These are phyloP conservation scores for Neogobius melanostomus DNA, from an alignment of 2,113 vertebrate genomes.

Conservation along the genomic window DNA sequence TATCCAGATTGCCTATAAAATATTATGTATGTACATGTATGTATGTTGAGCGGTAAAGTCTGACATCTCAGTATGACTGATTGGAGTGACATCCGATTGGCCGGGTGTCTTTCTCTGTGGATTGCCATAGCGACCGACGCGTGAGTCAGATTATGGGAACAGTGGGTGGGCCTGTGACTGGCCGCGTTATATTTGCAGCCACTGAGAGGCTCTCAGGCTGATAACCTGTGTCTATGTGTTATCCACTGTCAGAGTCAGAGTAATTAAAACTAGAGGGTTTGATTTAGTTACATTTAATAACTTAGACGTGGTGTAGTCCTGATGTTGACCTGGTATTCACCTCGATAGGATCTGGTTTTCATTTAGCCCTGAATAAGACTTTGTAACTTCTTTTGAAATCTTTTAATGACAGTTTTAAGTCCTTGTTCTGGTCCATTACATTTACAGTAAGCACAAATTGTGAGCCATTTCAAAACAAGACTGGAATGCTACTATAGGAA, in stretches of 20 bases:
- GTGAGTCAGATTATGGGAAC: conserved; percentile 47
- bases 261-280: not conserved
- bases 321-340: not conserved
- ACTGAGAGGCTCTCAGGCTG: conserved; percentile 34
- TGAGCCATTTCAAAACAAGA: too few relatives aligned
- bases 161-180: conserved; percentile 51
- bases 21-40: conserved; percentile 44
- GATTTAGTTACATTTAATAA: not conserved
- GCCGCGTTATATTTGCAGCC: conserved; percentile 42
- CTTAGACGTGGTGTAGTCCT: not conserved
- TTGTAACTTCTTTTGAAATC: too few relatives aligned
- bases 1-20: conserved; percentile 14
- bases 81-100: conserved; percentile 50
- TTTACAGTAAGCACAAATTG: too few relatives aligned
- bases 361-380: not conserved
- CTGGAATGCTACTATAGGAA: too few relatives aligned
- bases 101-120: conserved; percentile 51
- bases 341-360: not conserved
- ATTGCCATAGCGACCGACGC: conserved; percentile 58
- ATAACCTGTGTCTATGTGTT: conserved; percentile 36
- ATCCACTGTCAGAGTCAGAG: conserved; percentile 17
- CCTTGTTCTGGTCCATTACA: too few relatives aligned
- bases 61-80: conserved; percentile 49
- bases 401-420: too few relatives aligned
- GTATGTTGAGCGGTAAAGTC: conserved; percentile 37